Conservation (phyloP, 2,797 vertebrate species). For the Semotilus atromaculatus region DNA sequence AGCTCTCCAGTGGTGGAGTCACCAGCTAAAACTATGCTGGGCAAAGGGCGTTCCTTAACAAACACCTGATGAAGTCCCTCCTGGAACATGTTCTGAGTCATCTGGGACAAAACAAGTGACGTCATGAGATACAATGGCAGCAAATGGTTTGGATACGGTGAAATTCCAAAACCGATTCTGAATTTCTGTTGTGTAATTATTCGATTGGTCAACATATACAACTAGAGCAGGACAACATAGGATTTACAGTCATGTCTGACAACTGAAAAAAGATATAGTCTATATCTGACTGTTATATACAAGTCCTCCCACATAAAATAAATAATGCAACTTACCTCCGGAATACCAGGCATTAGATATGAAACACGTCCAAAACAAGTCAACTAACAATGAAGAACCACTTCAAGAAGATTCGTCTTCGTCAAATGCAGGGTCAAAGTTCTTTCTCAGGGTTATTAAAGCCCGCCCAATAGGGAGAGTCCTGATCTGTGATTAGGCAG, state of each 20-base stretch:
- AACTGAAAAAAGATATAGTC: neutral
- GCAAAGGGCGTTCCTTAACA: constrained; percentile 64
- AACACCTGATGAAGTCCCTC: constrained; percentile 80
- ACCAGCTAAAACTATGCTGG: constrained; percentile 19
- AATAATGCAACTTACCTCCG: constrained; percentile 22
- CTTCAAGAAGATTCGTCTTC: neutral
- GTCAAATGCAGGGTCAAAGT: constrained; percentile 30
- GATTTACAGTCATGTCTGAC: neutral
- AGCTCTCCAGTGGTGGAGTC: constrained; percentile 53
- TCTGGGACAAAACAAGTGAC: constrained; percentile 56
- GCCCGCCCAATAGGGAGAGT: constrained; percentile 14
- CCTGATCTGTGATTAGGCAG: constrained; percentile 28
- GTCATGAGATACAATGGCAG: neutral
- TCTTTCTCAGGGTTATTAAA: neutral
- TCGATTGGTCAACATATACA: neutral
- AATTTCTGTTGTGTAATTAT: neutral
- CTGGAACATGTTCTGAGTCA: constrained; percentile 80
- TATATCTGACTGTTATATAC: neutral
- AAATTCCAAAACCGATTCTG: neutral
- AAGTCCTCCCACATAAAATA: neutral
- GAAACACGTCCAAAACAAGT: neutral
- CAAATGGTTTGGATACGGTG: neutral
- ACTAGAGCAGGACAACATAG: neutral
- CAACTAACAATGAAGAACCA: neutral
- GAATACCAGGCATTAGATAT: neutral